Evolutionary conservation across 2,888 invertebrate genomes (phyloP).

Genomic region (Spicauda simplicius): DNA sequence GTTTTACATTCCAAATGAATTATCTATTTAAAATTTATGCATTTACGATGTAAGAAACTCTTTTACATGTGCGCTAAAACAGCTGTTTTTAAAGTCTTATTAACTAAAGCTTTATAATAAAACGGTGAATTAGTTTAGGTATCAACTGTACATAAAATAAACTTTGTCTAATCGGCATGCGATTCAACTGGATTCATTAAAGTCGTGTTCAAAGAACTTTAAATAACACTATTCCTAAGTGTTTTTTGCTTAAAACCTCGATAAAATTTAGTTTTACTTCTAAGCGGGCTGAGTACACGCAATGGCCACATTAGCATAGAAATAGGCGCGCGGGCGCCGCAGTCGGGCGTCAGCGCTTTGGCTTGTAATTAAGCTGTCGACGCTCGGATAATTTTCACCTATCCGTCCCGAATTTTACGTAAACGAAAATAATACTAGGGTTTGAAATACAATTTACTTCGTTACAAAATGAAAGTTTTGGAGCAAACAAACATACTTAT

Average conservation of each 20-base stretch:
- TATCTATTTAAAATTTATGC: too few relatives aligned
- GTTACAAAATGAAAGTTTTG: neutral
- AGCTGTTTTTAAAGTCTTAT: too few relatives aligned
- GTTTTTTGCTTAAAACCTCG: neutral
- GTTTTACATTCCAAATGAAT: too few relatives aligned
- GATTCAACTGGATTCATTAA: too few relatives aligned
- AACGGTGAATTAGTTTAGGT: too few relatives aligned
- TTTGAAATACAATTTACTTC: neutral
- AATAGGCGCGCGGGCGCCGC: conserved; percentile 31
- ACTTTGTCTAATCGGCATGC: too few relatives aligned
- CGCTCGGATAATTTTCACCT: conserved; percentile 38
- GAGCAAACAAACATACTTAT: neutral
- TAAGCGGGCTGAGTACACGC: conserved; percentile 2
- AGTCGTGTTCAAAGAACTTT: too few relatives aligned
- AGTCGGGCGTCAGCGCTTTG: conserved; percentile 49
- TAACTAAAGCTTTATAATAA: too few relatives aligned
- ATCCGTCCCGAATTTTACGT: neutral
- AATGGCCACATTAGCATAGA: conserved; percentile 36
- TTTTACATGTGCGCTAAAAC: too few relatives aligned
- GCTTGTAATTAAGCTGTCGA: conserved; percentile 54
- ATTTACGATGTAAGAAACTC: too few relatives aligned
- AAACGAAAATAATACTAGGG: neutral
- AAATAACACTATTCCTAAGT: neutral
- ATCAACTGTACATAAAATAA: too few relatives aligned
- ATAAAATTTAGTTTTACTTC: neutral